phyloP scores from a whole-genome alignment of 2,113 vertebrate genomes.

The Suncus etruscus region DNA sequence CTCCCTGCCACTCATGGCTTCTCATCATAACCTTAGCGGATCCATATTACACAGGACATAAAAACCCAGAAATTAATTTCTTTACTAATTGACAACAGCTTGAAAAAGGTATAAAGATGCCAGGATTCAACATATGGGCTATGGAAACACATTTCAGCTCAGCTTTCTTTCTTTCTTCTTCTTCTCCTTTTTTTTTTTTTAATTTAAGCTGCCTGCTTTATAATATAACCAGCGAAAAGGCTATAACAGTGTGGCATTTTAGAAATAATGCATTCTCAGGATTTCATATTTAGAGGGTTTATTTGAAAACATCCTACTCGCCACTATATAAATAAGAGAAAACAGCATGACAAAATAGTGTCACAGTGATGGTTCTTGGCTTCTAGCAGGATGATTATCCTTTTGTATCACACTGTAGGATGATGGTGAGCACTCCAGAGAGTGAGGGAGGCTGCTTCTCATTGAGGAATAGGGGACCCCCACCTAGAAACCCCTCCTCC shows the following conservation, averaged over 20 bases:
- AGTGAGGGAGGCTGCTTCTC: neutral
- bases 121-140: constrained; percentile 80
- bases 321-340: constrained; percentile 80
- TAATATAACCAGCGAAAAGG: constrained; percentile 74
- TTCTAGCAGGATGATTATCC: constrained; percentile 62
- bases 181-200: constrained; percentile 45
- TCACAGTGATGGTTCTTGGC: constrained; percentile 67
- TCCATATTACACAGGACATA: constrained; percentile 27
- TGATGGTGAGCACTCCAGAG: neutral
- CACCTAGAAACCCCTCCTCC: no score
- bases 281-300: constrained; percentile 79
- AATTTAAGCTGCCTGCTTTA: constrained; percentile 74
- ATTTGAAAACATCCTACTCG: constrained; percentile 81
- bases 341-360: constrained; percentile 80
- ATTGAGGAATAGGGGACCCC: neutral
- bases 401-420: constrained; percentile 46
- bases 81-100: constrained; percentile 77
- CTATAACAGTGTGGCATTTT: constrained; percentile 58
- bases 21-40: neutral
- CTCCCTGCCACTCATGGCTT: no score
- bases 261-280: constrained; percentile 70
- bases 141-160: constrained; percentile 74
- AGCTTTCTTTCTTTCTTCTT: constrained; percentile 9
- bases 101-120: constrained; percentile 76
- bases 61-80: constrained; percentile 72